phyloP scores from a whole-genome alignment of 2,113 vertebrate species.

The Coptodon rendalli region DNA sequence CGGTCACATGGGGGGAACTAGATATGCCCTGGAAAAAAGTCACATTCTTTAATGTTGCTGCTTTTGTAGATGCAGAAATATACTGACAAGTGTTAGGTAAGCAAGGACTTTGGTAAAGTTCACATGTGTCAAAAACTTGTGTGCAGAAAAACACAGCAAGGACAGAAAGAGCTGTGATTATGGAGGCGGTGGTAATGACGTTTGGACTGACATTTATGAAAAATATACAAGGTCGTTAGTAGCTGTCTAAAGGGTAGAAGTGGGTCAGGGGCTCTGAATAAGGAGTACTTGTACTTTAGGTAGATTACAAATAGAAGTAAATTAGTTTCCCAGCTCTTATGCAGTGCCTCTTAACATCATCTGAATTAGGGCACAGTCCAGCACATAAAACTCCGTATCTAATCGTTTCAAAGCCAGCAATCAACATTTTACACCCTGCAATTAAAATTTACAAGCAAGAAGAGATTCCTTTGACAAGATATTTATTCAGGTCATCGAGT shows the following conservation, averaged over 20 bases:
- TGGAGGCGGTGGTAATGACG: not conserved
- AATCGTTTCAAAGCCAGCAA: not conserved
- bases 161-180: not conserved
- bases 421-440: not conserved
- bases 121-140: not conserved
- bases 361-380: not conserved
- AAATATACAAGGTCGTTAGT: not conserved
- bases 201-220: slow-evolving; percentile 4
- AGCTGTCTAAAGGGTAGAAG: not conserved
- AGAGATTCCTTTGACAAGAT: not conserved
- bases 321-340: not conserved
- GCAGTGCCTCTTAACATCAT: not conserved
- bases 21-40: slow-evolving; percentile 48
- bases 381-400: not conserved
- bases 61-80: not conserved
- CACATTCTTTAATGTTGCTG: slow-evolving; percentile 37
- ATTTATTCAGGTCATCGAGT: not conserved
- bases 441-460: slow-evolving; percentile 2
- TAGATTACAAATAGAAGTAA: not conserved
- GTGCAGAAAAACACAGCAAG: not conserved
- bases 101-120: not conserved
- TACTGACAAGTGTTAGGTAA: not conserved
- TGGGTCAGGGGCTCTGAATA: not conserved
- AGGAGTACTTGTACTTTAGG: not conserved
- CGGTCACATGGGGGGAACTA: slow-evolving; percentile 58